phyloP scores from a whole-genome alignment of 2,797 vertebrate species.

The Bucorvus abyssinicus region DNA sequence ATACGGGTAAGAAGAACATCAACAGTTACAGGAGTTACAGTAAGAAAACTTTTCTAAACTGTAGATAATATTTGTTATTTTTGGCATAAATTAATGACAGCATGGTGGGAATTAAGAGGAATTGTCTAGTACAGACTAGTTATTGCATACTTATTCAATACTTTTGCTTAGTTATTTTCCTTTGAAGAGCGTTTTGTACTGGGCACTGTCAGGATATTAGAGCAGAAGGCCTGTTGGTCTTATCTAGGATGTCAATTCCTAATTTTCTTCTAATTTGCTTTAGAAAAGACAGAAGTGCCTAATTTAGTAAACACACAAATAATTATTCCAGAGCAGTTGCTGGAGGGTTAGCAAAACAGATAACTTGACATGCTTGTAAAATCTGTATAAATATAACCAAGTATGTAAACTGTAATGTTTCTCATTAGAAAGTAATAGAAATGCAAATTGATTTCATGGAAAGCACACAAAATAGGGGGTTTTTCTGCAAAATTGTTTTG shows the following conservation, averaged over 20 bases:
- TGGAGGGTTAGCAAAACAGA: neutral
- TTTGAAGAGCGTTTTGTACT: constrained; percentile 8
- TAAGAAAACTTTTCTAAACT: neutral
- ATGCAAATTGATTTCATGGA: constrained; percentile 40
- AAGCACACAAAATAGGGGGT: neutral
- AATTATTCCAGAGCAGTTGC: constrained; percentile 5
- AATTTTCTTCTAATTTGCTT: constrained; percentile 4
- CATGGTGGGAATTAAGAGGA: neutral
- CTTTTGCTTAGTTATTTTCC: neutral
- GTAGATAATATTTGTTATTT: neutral
- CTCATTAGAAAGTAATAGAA: constrained; percentile 39
- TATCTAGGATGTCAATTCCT: neutral
- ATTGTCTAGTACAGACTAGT: neutral
- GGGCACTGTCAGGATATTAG: neutral
- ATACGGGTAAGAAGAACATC: neutral
- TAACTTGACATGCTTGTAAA: constrained; percentile 2
- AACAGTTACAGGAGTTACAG: neutral
- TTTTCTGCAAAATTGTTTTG: neutral
- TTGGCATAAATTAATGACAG: neutral
- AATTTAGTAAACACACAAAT: neutral
- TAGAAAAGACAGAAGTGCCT: neutral
- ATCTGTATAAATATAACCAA: neutral
- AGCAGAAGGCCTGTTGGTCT: neutral
- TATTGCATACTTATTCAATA: neutral
- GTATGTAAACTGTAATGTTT: constrained; percentile 12